Evolutionary conservation across 2,888 invertebrate species (phyloP).

Genomic region (Cloeon dipterum): DNA sequence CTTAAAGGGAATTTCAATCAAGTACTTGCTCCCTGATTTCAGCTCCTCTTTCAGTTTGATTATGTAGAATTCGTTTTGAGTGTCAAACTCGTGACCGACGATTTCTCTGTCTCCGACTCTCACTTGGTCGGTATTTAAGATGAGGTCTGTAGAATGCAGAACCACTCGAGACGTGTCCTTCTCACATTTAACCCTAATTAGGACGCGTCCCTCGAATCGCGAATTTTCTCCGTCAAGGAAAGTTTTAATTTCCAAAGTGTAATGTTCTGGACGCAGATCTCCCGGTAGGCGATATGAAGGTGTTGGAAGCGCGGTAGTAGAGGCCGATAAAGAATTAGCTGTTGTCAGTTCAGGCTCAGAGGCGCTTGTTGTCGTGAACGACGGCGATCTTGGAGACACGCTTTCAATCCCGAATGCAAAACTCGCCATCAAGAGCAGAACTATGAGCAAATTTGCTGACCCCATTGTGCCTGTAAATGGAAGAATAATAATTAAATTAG

Average conservation of each 20-base stretch:
- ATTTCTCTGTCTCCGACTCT: slow-evolving; percentile 6
- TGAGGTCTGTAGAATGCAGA: slow-evolving; percentile 37
- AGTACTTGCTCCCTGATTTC: slow-evolving; percentile 23
- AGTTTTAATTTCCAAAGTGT: slow-evolving; percentile 21
- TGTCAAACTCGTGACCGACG: slow-evolving; percentile 19
- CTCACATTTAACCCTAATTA: slow-evolving; percentile 14
- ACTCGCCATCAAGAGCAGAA: too few species aligned
- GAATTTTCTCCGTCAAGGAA: slow-evolving; percentile 9
- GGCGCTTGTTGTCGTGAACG: too few species aligned
- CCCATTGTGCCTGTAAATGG: too few species aligned
- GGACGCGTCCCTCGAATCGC: slow-evolving; percentile 10
- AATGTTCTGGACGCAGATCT: slow-evolving; percentile 25
- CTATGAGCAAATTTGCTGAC: too few species aligned
- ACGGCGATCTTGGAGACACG: too few species aligned
- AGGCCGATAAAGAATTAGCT: too few species aligned
- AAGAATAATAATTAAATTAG: too few species aligned
- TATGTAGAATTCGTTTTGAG: slow-evolving; percentile 35
- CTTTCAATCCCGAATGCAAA: too few species aligned
- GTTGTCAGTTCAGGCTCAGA: too few species aligned
- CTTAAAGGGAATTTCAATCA: slow-evolving; percentile 31
- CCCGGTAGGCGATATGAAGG: slow-evolving; percentile 27
- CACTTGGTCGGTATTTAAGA: slow-evolving; percentile 20
- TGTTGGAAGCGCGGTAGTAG: too few species aligned
- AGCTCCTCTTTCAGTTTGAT: slow-evolving; percentile 25
- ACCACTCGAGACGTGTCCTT: slow-evolving; percentile 33